Conservation (phyloP, 1,140 invertebrate species). For the Contarinia nasturtii region DNA sequence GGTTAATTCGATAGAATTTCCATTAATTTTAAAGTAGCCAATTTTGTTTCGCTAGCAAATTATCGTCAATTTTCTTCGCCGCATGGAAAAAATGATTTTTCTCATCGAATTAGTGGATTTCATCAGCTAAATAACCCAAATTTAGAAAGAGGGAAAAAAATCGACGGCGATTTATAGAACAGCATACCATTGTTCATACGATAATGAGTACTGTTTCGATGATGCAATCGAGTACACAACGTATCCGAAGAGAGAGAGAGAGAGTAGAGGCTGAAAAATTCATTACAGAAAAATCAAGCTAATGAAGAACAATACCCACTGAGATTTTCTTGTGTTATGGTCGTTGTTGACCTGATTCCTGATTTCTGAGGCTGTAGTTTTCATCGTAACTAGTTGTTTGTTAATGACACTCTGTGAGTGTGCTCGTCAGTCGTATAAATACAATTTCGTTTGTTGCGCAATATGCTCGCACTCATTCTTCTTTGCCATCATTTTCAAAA, state of each 20-base stretch:
- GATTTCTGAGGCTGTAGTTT: neutral
- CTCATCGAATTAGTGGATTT: too few species aligned
- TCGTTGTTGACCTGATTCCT: neutral
- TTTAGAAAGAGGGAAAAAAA: conserved; percentile 7
- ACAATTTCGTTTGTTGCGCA: neutral
- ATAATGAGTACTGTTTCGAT: conserved; percentile 1
- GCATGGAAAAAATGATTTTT: conserved; percentile 6
- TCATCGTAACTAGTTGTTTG: neutral
- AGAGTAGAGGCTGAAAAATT: neutral
- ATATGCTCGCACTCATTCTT: too few species aligned
- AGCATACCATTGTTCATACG: conserved; percentile 1
- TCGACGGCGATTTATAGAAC: conserved; percentile 2
- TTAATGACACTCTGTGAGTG: too few species aligned
- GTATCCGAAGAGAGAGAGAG: neutral
- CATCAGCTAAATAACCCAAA: neutral
- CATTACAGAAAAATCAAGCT: neutral
- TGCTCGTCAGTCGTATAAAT: too few species aligned
- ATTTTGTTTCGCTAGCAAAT: too few species aligned
- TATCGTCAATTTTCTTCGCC: conserved; percentile 4
- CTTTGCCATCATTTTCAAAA: too few species aligned
- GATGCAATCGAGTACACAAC: neutral
- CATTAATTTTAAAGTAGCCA: too few species aligned
- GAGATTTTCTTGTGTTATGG: neutral
- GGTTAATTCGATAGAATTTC: too few species aligned
- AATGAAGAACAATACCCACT: neutral